phyloP scores from a whole-genome alignment of 2,113 vertebrate genomes.

The Myrmophylax atrothorax region DNA sequence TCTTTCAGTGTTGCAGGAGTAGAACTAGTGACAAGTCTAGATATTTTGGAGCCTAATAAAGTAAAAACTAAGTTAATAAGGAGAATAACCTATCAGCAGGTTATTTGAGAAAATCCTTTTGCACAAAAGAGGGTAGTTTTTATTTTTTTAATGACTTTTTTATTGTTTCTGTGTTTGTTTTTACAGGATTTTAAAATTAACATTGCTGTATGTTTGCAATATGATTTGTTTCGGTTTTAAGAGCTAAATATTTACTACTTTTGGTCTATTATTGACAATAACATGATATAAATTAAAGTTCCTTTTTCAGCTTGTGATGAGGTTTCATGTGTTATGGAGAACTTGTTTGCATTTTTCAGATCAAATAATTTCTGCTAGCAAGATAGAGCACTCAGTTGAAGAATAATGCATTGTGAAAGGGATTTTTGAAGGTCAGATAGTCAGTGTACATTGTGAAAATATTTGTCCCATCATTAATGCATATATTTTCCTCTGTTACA shows the following conservation, averaged over 20 bases:
- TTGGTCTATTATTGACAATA: not conserved
- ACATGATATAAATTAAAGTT: not conserved
- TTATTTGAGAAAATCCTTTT: not conserved
- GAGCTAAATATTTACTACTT: not conserved
- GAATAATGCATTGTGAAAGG: not conserved
- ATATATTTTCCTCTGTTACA: conserved; percentile 59
- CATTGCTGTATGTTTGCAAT: not conserved
- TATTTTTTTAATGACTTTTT: not conserved
- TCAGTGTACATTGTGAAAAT: not conserved
- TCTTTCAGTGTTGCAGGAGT: not conserved
- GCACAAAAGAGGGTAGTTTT: not conserved
- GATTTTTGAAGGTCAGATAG: not conserved
- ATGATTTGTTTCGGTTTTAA: not conserved
- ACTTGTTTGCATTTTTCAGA: not conserved
- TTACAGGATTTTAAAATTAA: not conserved
- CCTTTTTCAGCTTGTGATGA: not conserved
- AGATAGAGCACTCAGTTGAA: not conserved
- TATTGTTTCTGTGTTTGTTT: not conserved
- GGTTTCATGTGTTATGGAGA: not conserved
- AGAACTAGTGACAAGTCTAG: not conserved
- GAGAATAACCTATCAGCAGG: not conserved
- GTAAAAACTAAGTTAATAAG: not conserved
- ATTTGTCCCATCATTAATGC: not conserved
- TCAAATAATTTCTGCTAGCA: not conserved
- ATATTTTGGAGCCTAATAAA: not conserved